phyloP scores from a whole-genome alignment of 2,797 vertebrate genomes.

The Rhinoraja longicauda region DNA sequence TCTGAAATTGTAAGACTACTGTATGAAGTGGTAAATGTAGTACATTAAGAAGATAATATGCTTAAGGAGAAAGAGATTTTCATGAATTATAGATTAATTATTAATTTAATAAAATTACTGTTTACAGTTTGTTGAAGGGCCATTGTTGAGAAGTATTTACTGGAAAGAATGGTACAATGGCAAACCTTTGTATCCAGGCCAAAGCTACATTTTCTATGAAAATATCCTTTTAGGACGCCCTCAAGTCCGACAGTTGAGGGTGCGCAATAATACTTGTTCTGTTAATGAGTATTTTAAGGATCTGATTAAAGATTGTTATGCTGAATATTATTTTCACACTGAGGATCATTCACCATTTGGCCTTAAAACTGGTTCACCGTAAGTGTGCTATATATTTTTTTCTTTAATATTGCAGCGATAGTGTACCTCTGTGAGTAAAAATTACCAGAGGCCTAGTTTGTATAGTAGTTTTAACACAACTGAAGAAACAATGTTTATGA shows the following conservation, averaged over 20 bases:
- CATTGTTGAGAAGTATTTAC: constrained; percentile 55
- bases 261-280: constrained; percentile 50
- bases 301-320: constrained; percentile 49
- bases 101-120: constrained; percentile 40
- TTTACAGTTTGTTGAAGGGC: constrained; percentile 54
- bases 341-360: constrained; percentile 54
- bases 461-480: neutral
- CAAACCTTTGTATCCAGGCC: constrained; percentile 37
- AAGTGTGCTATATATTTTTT: constrained; percentile 44
- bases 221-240: constrained; percentile 55
- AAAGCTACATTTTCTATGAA: constrained; percentile 53
- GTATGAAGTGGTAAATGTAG: neutral
- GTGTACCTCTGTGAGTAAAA: neutral
- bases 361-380: constrained; percentile 46
- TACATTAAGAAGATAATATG: neutral
- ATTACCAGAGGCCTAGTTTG: neutral
- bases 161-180: constrained; percentile 51
- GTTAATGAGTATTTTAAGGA: constrained; percentile 47
- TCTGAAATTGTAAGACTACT: neutral
- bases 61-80: neutral
- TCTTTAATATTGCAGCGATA: neutral
- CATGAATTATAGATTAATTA: neutral
- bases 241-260: constrained; percentile 55
- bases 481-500: neutral
- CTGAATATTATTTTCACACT: constrained; percentile 42